Conservation (phyloP, 2,888 invertebrate genomes). For the Chelonus formosanus region DNA sequence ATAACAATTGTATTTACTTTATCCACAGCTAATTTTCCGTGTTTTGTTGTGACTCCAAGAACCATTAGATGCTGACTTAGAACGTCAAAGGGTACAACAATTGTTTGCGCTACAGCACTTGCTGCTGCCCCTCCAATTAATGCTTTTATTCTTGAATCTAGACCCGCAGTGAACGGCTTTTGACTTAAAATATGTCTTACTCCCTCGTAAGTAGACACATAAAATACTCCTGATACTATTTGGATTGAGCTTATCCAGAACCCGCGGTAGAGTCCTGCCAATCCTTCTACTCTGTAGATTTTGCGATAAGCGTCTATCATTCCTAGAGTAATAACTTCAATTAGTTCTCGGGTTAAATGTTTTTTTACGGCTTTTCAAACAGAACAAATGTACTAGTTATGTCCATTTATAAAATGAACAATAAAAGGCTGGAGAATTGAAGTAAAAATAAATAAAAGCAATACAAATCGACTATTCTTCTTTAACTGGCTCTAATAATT, state of each 20-base stretch:
- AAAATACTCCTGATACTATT: constrained; percentile 86
- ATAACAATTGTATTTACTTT: constrained; percentile 47
- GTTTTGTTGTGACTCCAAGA: constrained; percentile 72
- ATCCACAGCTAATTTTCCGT: constrained; percentile 55
- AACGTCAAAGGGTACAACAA: constrained; percentile 96
- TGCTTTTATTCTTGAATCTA: constrained; percentile 77
- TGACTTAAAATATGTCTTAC: constrained; percentile 82
- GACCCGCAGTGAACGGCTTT: constrained; percentile 64
- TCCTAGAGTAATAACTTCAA: constrained; percentile 60
- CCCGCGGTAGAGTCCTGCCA: constrained; percentile 88
- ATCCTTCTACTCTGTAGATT: constrained; percentile 85
- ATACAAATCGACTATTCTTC: too few species aligned
- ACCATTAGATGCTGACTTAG: constrained; percentile 98
- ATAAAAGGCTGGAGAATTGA: background rate
- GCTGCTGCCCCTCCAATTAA: constrained; percentile 91
- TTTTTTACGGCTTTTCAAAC: too few species aligned
- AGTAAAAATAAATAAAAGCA: too few species aligned
- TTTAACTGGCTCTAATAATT: too few species aligned
- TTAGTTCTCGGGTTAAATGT: constrained; percentile 1
- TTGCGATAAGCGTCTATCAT: constrained; percentile 90
- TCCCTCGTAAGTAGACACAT: constrained; percentile 94
- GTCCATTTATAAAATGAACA: background rate
- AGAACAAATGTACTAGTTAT: too few species aligned
- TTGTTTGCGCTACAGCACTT: constrained; percentile 92
- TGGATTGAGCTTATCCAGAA: constrained; percentile 95